phyloP scores from a whole-genome alignment of 2,888 invertebrate species.

The Labia minor region DNA sequence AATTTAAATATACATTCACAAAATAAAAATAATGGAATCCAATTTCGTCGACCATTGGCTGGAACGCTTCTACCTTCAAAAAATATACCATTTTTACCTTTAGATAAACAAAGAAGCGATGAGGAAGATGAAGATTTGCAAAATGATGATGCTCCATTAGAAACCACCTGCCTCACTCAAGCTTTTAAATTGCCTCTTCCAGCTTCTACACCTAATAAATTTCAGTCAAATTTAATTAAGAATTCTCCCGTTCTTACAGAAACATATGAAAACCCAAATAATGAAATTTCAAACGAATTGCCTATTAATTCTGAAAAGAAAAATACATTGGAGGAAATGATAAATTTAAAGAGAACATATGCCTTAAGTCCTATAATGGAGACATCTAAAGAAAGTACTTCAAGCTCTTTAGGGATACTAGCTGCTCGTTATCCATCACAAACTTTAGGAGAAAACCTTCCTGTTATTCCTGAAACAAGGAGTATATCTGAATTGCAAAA shows the following conservation, averaged over 20 bases:
- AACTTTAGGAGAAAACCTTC: not conserved
- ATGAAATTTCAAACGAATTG: not conserved
- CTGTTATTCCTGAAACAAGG: not conserved
- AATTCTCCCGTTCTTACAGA: no score
- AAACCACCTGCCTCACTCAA: conserved; percentile 33
- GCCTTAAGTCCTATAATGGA: not conserved
- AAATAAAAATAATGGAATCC: not conserved
- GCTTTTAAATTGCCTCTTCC: conserved; percentile 32
- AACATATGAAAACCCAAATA: not conserved
- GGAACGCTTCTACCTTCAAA: conserved; percentile 27
- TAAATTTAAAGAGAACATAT: not conserved
- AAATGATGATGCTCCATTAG: not conserved
- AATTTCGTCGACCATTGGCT: conserved; percentile 7
- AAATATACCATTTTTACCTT: conserved; percentile 24
- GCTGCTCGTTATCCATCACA: not conserved
- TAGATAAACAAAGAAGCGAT: conserved; percentile 19
- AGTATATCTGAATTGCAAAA: not conserved
- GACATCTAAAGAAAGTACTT: not conserved
- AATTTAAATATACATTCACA: not conserved
- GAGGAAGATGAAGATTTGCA: not conserved
- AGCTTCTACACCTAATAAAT: conserved; percentile 33
- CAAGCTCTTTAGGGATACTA: not conserved
- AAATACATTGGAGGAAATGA: not conserved
- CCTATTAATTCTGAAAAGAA: no score
- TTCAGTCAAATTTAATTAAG: not conserved